phyloP scores from a whole-genome alignment of 1,140 invertebrate species.

The Nomia melanderi region DNA sequence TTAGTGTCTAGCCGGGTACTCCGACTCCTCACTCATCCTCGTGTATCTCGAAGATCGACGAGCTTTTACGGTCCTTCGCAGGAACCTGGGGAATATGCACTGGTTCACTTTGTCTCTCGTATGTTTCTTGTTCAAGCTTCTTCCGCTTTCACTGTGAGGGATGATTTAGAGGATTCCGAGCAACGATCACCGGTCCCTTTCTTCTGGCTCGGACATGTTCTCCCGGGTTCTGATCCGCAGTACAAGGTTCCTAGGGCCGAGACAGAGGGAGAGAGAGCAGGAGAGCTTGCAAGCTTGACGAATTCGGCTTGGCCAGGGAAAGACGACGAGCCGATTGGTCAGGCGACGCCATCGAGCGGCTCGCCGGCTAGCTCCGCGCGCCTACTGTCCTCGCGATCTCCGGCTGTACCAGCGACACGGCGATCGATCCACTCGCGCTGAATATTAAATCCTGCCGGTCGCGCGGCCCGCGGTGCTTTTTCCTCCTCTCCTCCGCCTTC shows the following conservation, averaged over 20 bases:
- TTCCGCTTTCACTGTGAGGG: too few species aligned
- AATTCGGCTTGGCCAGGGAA: background rate
- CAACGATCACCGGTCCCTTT: background rate
- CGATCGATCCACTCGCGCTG: background rate
- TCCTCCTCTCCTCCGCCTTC: constrained; percentile 2
- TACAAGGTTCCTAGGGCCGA: too few species aligned
- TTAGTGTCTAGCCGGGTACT: too few species aligned
- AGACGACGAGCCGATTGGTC: constrained; percentile 6
- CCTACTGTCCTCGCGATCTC: background rate
- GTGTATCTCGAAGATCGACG: too few species aligned
- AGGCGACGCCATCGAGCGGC: constrained; percentile 36
- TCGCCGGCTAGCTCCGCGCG: background rate
- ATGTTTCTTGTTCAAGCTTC: too few species aligned
- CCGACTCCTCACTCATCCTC: constrained; percentile 1
- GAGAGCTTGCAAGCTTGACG: too few species aligned
- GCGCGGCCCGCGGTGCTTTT: background rate
- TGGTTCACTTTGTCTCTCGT: too few species aligned
- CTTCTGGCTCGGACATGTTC: background rate
- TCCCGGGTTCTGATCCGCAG: constrained; percentile 1
- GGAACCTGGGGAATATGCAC: too few species aligned
- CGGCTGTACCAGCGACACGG: too few species aligned
- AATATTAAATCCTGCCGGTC: background rate
- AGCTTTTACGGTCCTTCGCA: too few species aligned
- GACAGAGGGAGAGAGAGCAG: too few species aligned
- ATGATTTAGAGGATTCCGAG: too few species aligned